phyloP scores from a whole-genome alignment of 2,888 invertebrate species.

The Chironomus tentans region DNA sequence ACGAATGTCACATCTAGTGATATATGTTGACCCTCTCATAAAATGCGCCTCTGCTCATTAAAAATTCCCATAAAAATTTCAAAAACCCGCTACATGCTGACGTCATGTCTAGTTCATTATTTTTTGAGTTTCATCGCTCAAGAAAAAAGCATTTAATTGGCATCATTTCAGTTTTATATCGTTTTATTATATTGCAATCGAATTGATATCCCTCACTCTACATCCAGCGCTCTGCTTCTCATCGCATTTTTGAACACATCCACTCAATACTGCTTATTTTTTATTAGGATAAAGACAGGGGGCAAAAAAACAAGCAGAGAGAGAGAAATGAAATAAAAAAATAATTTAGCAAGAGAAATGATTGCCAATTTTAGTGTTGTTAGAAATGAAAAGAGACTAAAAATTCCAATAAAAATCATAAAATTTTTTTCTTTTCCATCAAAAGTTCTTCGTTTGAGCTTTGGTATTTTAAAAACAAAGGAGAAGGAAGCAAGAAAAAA shows the following conservation, averaged over 20 bases:
- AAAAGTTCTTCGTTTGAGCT: not conserved
- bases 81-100: not conserved
- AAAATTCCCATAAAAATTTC: not conserved
- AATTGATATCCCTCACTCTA: not conserved
- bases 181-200: slow-evolving; percentile 7
- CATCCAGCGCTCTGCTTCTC: not conserved
- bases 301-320: not conserved
- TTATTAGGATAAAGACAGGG: not conserved
- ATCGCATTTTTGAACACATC: not conserved
- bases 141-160: not conserved
- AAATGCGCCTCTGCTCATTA: too few species aligned
- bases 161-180: slow-evolving; percentile 9
- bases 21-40: too few species aligned
- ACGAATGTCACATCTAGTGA: too few species aligned
- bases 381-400: not conserved
- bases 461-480: not conserved
- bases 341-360: not conserved
- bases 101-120: slow-evolving; percentile 4
- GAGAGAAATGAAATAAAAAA: not conserved
- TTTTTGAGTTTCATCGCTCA: not conserved
- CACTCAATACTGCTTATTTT: not conserved
- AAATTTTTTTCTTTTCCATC: not conserved
- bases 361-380: not conserved
- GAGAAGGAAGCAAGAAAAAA: not conserved
- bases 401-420: slow-evolving; percentile 6